Evolutionary conservation across 2,113 vertebrate genomes (phyloP).

Genomic region (Saguinus midas): DNA sequence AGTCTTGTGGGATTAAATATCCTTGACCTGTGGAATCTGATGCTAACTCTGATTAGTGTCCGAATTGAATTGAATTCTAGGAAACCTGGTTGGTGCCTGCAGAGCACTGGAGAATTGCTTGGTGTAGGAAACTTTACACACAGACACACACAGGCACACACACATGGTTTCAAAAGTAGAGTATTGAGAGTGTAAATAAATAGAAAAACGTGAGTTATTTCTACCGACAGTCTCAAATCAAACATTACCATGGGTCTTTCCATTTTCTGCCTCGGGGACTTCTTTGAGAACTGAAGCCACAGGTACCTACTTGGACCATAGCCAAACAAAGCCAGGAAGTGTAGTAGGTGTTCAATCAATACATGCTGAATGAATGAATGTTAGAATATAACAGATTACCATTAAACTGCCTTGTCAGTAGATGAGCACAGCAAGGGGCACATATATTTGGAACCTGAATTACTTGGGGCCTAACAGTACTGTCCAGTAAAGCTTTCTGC

Average conservation of each 20-base stretch:
- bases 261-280: not conserved
- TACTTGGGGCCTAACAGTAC: not conserved
- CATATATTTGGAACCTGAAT: not conserved
- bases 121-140: not conserved
- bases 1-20: not conserved
- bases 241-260: not conserved
- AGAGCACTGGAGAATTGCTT: not conserved
- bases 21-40: not conserved
- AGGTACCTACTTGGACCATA: not conserved
- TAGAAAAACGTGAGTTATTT: not conserved
- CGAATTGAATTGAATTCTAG: not conserved
- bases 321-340: conserved; percentile 17
- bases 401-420: not conserved
- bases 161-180: not conserved
- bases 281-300: not conserved
- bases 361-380: not conserved
- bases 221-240: not conserved
- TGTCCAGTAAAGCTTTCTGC: not conserved
- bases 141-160: too few relatives aligned
- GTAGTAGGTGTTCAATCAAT: not conserved
- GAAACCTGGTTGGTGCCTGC: not conserved
- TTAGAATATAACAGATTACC: not conserved
- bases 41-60: not conserved
- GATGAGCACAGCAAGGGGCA: not conserved
- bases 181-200: not conserved